Evolutionary conservation across 2,797 vertebrate species (phyloP).

Genomic region (Cuniculus paca): DNA sequence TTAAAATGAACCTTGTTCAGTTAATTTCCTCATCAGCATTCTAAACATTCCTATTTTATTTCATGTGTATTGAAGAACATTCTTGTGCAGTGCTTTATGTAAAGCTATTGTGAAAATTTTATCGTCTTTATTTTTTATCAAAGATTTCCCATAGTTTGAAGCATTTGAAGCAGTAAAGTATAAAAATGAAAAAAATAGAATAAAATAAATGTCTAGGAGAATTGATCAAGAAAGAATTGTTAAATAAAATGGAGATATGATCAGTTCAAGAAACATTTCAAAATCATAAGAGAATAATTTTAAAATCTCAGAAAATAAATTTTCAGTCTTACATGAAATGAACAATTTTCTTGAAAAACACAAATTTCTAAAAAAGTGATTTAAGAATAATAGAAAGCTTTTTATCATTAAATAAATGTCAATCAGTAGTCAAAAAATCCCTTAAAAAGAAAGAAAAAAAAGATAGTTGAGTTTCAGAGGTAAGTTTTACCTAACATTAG

Average conservation of each 20-base stretch:
- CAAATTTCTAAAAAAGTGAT: constrained; percentile 26
- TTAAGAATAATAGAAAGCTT: constrained; percentile 8
- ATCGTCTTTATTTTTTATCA: constrained; percentile 97
- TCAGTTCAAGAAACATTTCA: constrained; percentile 19
- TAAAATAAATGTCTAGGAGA: neutral
- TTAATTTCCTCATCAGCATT: constrained; percentile 89
- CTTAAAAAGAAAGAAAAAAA: neutral
- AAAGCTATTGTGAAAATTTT: constrained; percentile 96
- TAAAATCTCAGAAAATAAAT: constrained; percentile 17
- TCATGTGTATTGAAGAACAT: constrained; percentile 90
- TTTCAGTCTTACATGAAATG: constrained; percentile 2
- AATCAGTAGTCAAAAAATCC: constrained; percentile 2
- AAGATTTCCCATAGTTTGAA: constrained; percentile 94
- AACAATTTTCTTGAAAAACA: constrained; percentile 27
- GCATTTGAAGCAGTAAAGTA: constrained; percentile 99
- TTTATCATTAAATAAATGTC: constrained; percentile 4
- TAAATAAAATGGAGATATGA: constrained; percentile 4
- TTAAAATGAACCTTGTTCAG: constrained; percentile 91
- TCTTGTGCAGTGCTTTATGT: constrained; percentile 96
- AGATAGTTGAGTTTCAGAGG: neutral
- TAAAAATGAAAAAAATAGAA: constrained; percentile 84
- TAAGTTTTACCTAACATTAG: neutral
- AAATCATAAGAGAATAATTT: neutral
- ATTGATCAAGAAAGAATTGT: neutral
- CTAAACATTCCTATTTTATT: constrained; percentile 89